Percentiles rank a stretch among this genome's conserved stretches.
These are phyloP conservation scores for Decapterus maruadsi DNA, from an alignment of 2,797 vertebrate genomes.

Conservation along the genomic window DNA sequence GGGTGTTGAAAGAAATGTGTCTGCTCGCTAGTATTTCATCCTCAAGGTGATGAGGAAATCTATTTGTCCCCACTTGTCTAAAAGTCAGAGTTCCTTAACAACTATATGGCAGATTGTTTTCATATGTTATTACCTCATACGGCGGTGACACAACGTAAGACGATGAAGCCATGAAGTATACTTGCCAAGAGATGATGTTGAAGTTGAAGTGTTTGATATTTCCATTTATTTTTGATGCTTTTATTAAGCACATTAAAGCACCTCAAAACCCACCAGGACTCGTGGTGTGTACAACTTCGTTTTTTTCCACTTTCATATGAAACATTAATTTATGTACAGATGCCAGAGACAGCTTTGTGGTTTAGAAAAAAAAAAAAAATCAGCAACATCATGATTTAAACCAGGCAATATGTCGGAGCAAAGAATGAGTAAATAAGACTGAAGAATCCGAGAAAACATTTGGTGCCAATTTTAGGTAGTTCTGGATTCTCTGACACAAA, in stretches of 20 bases:
- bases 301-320: not conserved
- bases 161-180: not conserved
- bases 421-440: conserved; percentile 38
- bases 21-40: not conserved
- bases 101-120: not conserved
- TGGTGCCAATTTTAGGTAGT: conserved; percentile 59
- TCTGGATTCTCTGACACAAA: conserved; percentile 45
- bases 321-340: not conserved
- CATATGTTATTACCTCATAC: not conserved
- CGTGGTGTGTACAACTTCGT: not conserved
- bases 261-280: conserved; percentile 7
- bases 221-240: not conserved
- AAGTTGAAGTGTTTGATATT: too few species aligned
- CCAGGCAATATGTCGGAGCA: conserved; percentile 18
- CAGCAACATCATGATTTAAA: conserved; percentile 27
- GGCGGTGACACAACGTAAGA: not conserved
- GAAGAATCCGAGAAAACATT: conserved; percentile 55
- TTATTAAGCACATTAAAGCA: conserved; percentile 12
- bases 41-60: not conserved
- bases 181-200: not conserved
- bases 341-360: conserved; percentile 22
- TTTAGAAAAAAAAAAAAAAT: not conserved
- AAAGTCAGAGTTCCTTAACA: not conserved
- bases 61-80: not conserved
- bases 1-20: not conserved